phyloP scores from a whole-genome alignment of 1,140 invertebrate species.

The Sycobia sp. region DNA sequence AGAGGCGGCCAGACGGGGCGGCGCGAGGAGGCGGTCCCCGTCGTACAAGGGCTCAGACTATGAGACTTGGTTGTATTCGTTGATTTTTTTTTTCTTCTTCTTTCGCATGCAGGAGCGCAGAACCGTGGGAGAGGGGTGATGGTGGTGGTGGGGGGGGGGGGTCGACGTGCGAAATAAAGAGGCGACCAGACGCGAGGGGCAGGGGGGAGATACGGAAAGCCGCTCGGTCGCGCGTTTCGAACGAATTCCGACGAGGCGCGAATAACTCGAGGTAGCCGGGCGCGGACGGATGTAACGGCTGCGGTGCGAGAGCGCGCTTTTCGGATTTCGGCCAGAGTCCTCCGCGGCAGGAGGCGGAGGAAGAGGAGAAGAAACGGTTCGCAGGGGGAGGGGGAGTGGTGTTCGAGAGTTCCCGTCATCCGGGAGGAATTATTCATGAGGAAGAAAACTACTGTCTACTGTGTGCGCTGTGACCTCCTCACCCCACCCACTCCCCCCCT shows the following conservation, averaged over 20 bases:
- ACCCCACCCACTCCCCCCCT: not conserved
- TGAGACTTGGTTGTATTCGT: no score
- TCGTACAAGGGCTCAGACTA: no score
- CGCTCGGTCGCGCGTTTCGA: not conserved
- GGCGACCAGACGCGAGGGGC: no score
- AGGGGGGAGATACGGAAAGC: no score
- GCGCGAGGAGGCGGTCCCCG: no score
- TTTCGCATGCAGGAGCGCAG: no score
- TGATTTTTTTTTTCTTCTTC: not conserved
- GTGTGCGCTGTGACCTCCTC: not conserved
- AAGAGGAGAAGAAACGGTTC: constrained; percentile 5
- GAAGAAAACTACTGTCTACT: constrained; percentile 10
- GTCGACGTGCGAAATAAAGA: no score
- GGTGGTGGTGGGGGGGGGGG: no score
- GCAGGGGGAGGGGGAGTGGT: no score
- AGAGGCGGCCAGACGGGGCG: not conserved
- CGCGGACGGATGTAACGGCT: constrained; percentile 23
- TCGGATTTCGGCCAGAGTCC: constrained; percentile 30
- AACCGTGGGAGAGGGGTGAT: no score
- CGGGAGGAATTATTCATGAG: no score
- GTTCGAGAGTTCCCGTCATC: no score
- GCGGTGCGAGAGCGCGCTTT: not conserved
- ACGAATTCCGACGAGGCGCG: constrained; percentile 24
- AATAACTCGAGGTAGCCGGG: constrained; percentile 21
- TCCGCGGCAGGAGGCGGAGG: constrained; percentile 2